Percentiles rank a stretch among this genome's conserved stretches.
Evolutionary conservation across 2,888 invertebrate species (phyloP).

Genomic region (Barypeithes pellucidus): DNA sequence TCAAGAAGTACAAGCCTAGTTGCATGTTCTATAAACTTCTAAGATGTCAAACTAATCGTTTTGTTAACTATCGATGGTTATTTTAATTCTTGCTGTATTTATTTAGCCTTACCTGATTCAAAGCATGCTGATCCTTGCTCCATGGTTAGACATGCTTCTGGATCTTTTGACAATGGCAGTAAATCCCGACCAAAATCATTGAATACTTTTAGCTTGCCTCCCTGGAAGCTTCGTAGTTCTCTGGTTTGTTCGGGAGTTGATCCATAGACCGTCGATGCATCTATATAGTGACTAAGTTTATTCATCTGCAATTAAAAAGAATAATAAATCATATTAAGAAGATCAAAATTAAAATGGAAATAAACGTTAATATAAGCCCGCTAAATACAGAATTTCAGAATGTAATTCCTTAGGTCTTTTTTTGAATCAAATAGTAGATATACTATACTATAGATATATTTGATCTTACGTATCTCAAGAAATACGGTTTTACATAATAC

Average conservation of each 20-base stretch:
- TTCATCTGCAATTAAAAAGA: conserved; percentile 75
- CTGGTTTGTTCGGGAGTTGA: conserved; percentile 75
- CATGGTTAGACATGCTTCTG: conserved; percentile 77
- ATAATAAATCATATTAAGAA: too few relatives aligned
- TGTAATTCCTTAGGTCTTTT: too few relatives aligned
- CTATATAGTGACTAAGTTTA: conserved; percentile 82
- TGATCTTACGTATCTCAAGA: too few relatives aligned
- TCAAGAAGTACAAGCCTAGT: too few relatives aligned
- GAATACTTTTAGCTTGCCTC: conserved; percentile 78
- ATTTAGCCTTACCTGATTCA: conserved; percentile 73
- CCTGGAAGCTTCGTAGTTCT: conserved; percentile 75
- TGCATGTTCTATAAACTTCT: too few relatives aligned
- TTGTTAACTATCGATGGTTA: not conserved
- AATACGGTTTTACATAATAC: too few relatives aligned
- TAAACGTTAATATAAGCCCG: too few relatives aligned
- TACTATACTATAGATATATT: too few relatives aligned
- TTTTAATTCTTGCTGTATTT: not conserved
- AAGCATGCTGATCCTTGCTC: conserved; percentile 80
- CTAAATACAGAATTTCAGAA: too few relatives aligned
- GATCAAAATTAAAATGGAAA: too few relatives aligned
- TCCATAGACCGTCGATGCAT: conserved; percentile 85
- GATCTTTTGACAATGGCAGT: conserved; percentile 77
- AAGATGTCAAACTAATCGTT: not conserved
- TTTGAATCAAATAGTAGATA: too few relatives aligned
- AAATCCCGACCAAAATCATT: conserved; percentile 79